Conservation (phyloP, 2,113 vertebrate species). For the Ciconia stormi region DNA sequence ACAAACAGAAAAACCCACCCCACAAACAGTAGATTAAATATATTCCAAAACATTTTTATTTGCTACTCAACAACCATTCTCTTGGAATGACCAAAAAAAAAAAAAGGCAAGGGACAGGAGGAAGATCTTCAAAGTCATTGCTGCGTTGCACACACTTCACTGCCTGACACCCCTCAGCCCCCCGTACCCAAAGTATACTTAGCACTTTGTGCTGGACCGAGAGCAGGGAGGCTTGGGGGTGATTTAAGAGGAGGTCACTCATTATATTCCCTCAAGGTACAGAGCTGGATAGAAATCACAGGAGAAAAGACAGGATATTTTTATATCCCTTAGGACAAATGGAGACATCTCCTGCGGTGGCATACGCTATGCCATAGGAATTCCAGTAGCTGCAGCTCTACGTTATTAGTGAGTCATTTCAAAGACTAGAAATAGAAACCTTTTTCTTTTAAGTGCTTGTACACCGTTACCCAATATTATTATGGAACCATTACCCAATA, state of each 20-base stretch:
- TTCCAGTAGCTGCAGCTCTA: neutral
- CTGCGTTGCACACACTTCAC: neutral
- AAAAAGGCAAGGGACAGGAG: neutral
- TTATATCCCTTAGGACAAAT: neutral
- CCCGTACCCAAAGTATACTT: fast-evolving
- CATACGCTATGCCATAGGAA: neutral
- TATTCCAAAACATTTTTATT: neutral
- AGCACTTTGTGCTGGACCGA: fast-evolving
- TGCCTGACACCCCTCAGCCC: neutral
- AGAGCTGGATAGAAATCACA: neutral
- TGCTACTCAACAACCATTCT: neutral
- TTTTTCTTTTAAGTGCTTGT: neutral
- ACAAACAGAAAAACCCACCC: neutral
- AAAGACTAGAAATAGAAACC: conserved; percentile 15
- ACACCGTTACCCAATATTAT: neutral
- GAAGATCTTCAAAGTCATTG: neutral
- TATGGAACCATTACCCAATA: neutral
- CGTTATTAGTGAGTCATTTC: neutral
- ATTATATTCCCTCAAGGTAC: neutral
- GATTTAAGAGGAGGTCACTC: neutral
- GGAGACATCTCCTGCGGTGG: neutral
- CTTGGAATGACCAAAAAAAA: neutral
- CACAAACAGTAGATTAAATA: neutral
- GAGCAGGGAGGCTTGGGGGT: neutral
- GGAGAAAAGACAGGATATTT: neutral